phyloP scores from a whole-genome alignment of 2,113 vertebrate genomes.

The Nothobranchius furzeri region DNA sequence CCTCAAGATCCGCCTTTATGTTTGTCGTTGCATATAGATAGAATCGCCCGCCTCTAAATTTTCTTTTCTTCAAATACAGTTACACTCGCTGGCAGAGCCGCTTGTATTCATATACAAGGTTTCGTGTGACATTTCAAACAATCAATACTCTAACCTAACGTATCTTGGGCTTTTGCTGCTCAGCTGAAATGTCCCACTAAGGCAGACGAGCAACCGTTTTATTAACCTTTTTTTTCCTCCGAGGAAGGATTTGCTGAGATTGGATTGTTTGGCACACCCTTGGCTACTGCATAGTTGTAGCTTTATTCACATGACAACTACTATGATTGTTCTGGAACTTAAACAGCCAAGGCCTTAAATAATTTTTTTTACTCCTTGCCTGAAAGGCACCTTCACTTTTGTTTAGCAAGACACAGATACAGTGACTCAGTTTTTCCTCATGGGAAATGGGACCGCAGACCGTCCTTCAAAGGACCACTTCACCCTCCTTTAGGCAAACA shows the following conservation, averaged over 20 bases:
- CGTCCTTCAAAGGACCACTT: conserved; percentile 40
- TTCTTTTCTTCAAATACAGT: conserved; percentile 11
- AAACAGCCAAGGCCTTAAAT: conserved; percentile 10
- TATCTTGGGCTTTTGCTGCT: conserved; percentile 15
- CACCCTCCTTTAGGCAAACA: conserved; percentile 52
- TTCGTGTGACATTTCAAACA: conserved; percentile 56
- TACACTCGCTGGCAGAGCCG: conserved; percentile 30
- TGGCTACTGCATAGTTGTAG: background rate
- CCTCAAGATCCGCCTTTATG: background rate
- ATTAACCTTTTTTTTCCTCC: conserved; percentile 55
- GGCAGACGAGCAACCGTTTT: conserved; percentile 46
- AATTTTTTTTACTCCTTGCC: conserved; percentile 4
- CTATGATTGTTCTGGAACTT: conserved; percentile 21
- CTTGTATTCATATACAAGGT: conserved; percentile 4
- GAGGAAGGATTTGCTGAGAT: conserved; percentile 26
- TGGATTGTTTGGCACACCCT: conserved; percentile 14
- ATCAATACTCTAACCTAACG: conserved; percentile 53
- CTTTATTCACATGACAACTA: conserved; percentile 13
- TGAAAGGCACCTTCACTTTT: conserved; percentile 46
- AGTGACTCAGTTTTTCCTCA: conserved; percentile 18
- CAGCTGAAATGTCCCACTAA: conserved; percentile 21
- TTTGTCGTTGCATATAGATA: conserved; percentile 6
- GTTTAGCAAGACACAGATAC: conserved; percentile 19
- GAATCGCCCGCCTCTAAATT: conserved; percentile 11
- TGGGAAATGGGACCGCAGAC: conserved; percentile 49